phyloP scores from a whole-genome alignment of 2,888 invertebrate species.

The Sarcophaga subvicina region DNA sequence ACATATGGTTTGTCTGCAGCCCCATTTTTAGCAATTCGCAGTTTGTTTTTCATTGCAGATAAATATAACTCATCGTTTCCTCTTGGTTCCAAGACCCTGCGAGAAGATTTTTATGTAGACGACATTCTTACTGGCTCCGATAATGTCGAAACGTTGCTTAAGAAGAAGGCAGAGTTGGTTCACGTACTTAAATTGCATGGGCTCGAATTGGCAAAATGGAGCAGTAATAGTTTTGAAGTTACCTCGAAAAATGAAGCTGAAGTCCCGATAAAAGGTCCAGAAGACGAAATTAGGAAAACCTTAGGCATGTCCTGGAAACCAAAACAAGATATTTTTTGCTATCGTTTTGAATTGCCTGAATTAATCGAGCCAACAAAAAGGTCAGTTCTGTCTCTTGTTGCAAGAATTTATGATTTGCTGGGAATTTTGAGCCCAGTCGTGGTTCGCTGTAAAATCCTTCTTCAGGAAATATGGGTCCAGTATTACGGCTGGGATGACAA shows the following conservation, averaged over 20 bases:
- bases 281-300: slow-evolving; percentile 9
- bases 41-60: slow-evolving; percentile 19
- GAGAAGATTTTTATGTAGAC: slow-evolving; percentile 59
- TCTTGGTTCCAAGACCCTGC: not conserved
- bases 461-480: slow-evolving; percentile 65
- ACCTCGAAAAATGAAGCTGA: not conserved
- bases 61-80: slow-evolving; percentile 3
- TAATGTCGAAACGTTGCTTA: slow-evolving; percentile 15
- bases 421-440: slow-evolving; percentile 59
- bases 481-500: slow-evolving; percentile 50
- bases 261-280: slow-evolving; percentile 7
- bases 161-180: not conserved
- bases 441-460: slow-evolving; percentile 61
- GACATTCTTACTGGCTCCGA: slow-evolving; percentile 66
- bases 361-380: slow-evolving; percentile 31
- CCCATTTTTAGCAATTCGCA: slow-evolving; percentile 36
- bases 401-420: slow-evolving; percentile 57
- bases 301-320: slow-evolving; percentile 21
- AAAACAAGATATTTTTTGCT: not conserved
- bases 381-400: slow-evolving; percentile 28
- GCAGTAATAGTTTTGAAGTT: not conserved
- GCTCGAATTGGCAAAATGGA: not conserved
- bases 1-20: slow-evolving; percentile 24
- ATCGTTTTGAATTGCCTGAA: slow-evolving; percentile 22
- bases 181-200: not conserved